phyloP scores from a whole-genome alignment of 2,888 invertebrate species.

The Chalcis sispes region DNA sequence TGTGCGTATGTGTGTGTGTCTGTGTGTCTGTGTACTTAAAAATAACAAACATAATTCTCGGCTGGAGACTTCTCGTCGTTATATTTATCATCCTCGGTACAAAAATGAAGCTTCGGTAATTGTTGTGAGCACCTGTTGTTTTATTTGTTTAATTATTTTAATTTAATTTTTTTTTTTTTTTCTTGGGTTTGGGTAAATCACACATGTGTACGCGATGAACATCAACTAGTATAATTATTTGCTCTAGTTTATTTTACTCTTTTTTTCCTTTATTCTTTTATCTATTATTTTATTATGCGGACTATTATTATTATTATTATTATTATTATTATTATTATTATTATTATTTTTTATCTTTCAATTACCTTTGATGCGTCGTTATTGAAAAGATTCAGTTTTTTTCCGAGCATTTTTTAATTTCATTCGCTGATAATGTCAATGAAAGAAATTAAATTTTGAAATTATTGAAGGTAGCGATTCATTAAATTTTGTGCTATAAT shows the following conservation, averaged over 20 bases:
- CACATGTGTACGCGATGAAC: conserved; percentile 15
- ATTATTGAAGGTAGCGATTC: no score
- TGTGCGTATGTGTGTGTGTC: no score
- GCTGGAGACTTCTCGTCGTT: conserved; percentile 9
- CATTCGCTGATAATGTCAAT: no score
- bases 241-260: conserved; percentile 18
- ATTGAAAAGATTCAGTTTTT: no score
- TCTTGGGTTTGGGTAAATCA: conserved; percentile 15
- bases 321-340: no score
- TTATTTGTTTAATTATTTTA: not conserved
- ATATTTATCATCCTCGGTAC: conserved; percentile 15
- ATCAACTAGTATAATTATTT: conserved; percentile 31
- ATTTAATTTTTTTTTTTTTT: no score
- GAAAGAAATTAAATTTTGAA: no score
- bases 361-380: no score
- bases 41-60: conserved; percentile 4
- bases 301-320: no score
- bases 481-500: no score
- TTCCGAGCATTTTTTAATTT: no score
- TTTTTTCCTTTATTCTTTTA: not conserved
- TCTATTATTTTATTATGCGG: conserved; percentile 3
- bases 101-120: conserved; percentile 40
- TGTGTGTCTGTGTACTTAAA: conserved; percentile 3
- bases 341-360: no score
- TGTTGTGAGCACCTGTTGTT: conserved; percentile 40